A percentile compares a stretch with the other conserved stretches of the same genome.
phyloP scores from a whole-genome alignment of 2,113 vertebrate species.

The Scartelaos histophorus region DNA sequence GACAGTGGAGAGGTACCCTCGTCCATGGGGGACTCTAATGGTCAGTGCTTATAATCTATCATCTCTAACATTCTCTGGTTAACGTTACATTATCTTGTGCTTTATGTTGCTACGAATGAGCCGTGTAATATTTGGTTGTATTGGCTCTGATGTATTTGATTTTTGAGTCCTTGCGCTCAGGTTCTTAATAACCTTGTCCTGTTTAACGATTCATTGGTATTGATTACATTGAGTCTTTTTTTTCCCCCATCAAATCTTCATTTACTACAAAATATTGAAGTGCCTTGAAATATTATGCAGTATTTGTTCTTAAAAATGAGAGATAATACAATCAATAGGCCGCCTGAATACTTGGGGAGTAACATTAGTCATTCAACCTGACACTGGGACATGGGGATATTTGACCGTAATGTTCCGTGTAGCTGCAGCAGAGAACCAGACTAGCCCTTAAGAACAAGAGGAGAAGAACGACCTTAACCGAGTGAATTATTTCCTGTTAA shows the following conservation, averaged over 20 bases:
- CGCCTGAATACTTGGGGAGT: not conserved
- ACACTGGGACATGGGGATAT: constrained; percentile 4
- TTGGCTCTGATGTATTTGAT: not conserved
- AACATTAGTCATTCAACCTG: constrained; percentile 3
- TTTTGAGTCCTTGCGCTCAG: not conserved
- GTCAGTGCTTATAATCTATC: constrained; percentile 51
- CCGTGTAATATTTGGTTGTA: not conserved
- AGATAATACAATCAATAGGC: constrained; percentile 1
- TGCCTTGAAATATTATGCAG: not conserved
- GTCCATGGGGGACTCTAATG: constrained; percentile 69
- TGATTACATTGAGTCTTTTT: not conserved
- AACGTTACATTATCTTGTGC: not conserved
- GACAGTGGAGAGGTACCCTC: constrained; percentile 86
- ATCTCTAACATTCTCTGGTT: not conserved
- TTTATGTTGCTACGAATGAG: not conserved
- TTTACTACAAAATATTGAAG: not conserved
- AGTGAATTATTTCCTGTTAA: constrained; percentile 22
- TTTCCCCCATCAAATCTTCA: not conserved
- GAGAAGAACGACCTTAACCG: constrained; percentile 45
- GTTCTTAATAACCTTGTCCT: constrained; percentile 34
- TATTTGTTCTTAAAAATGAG: not conserved
- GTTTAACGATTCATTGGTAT: constrained; percentile 11
- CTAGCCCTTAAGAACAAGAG: not conserved
- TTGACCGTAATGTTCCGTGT: not conserved
- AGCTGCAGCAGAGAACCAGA: not conserved